phyloP scores from a whole-genome alignment of 2,888 invertebrate genomes.

The Oscheius myriophilus region DNA sequence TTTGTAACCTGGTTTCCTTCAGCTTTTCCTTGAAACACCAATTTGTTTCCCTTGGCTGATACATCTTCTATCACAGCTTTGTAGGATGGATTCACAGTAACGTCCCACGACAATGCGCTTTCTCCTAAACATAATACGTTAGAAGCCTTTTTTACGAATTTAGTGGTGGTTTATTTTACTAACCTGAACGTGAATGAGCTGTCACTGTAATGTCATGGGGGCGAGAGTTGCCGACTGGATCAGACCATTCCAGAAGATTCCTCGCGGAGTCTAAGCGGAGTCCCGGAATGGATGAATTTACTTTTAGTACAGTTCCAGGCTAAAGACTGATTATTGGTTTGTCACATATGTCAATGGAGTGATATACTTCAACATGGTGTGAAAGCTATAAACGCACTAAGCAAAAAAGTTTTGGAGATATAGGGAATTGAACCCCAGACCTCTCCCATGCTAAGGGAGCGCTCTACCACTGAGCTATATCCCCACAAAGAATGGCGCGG shows the following conservation, averaged over 20 bases:
- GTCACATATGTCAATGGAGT: too few relatives aligned
- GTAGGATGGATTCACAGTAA: slow-evolving; percentile 46
- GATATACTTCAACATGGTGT: too few relatives aligned
- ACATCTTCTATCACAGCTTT: slow-evolving; percentile 42
- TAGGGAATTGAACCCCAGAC: slow-evolving; percentile 46
- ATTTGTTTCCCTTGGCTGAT: slow-evolving; percentile 30
- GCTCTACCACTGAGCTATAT: slow-evolving; percentile 52
- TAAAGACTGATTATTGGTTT: not conserved
- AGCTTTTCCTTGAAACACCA: slow-evolving; percentile 36
- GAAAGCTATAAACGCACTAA: too few relatives aligned
- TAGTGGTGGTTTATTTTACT: too few relatives aligned
- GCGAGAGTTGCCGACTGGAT: slow-evolving; percentile 48
- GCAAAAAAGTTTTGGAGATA: slow-evolving; percentile 27
- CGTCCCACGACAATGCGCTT: slow-evolving; percentile 40
- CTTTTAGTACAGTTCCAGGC: slow-evolving; percentile 33
- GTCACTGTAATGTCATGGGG: slow-evolving; percentile 54
- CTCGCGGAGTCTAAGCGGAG: slow-evolving; percentile 48
- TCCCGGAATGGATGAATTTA: slow-evolving; percentile 49
- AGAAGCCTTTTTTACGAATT: too few relatives aligned
- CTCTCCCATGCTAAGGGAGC: slow-evolving; percentile 53
- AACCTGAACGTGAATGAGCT: slow-evolving; percentile 46
- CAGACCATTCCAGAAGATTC: slow-evolving; percentile 51
- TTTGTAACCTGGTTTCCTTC: slow-evolving; percentile 25
- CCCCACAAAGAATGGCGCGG: slow-evolving; percentile 33
- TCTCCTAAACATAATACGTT: slow-evolving; percentile 27